A percentile compares a stretch with the other conserved stretches of the same genome.
These are phyloP conservation scores for Apoda limacodes DNA, from an alignment of 2,888 invertebrate genomes.

Conservation along the genomic window DNA sequence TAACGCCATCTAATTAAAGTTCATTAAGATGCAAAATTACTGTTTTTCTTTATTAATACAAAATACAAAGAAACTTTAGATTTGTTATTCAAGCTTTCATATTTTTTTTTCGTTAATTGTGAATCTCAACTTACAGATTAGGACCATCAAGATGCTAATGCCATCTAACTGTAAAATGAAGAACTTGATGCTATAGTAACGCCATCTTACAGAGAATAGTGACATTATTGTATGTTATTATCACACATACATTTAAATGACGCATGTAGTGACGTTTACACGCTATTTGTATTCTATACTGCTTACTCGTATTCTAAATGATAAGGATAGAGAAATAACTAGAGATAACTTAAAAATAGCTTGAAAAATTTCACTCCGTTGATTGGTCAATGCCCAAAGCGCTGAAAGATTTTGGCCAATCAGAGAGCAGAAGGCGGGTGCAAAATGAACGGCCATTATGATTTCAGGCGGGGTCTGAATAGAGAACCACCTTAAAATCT, in stretches of 20 bases:
- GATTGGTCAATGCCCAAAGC: slow-evolving; percentile 49
- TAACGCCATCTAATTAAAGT: background rate
- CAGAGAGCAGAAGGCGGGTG: slow-evolving; percentile 34
- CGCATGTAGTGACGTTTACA: slow-evolving; percentile 35
- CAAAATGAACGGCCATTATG: slow-evolving; percentile 54
- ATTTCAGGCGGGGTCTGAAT: slow-evolving; percentile 53
- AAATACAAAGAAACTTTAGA: no score
- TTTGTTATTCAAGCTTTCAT: no score
- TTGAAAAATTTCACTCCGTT: slow-evolving; percentile 21
- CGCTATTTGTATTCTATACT: slow-evolving; percentile 30
- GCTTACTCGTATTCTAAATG: slow-evolving; percentile 30
- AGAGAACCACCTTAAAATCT: slow-evolving; percentile 65
- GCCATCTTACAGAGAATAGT: slow-evolving; percentile 38
- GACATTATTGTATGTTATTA: no score
- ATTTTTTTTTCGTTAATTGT: no score
- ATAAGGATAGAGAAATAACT: background rate
- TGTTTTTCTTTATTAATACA: no score
- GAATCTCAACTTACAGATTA: no score
- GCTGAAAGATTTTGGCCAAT: slow-evolving; percentile 41
- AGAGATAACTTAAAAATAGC: background rate
- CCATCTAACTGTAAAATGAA: slow-evolving; percentile 34
- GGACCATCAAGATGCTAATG: slow-evolving; percentile 17
- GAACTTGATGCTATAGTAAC: slow-evolving; percentile 36
- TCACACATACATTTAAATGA: slow-evolving; percentile 22
- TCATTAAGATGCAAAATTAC: no score